These are phyloP conservation scores for Pseudococcus viburni DNA, from an alignment of 2,888 invertebrate species.

Conservation along the genomic window DNA sequence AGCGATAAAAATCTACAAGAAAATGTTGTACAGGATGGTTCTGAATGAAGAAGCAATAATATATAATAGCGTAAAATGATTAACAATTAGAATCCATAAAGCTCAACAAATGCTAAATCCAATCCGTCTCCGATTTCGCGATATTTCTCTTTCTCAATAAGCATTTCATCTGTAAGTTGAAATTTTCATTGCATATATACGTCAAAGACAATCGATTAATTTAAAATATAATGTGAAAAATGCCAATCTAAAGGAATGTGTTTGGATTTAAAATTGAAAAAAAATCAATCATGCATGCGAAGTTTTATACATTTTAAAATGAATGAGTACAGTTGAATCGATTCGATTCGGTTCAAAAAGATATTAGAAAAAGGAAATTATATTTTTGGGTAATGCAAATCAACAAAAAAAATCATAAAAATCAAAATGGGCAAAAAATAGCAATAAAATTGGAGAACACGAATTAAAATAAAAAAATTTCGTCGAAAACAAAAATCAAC, in stretches of 20 bases:
- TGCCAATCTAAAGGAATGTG: not conserved
- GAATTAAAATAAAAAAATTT: not conserved
- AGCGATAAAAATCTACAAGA: conserved; percentile 64
- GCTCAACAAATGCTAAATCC: conserved; percentile 96
- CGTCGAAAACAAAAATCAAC: not conserved
- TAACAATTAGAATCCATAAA: conserved; percentile 75
- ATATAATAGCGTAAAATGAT: conserved; percentile 59
- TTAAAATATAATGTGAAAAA: not conserved
- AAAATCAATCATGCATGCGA: conserved; percentile 11
- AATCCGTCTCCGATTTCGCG: conserved; percentile 99
- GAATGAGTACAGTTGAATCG: conserved; percentile 10
- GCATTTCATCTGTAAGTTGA: conserved; percentile 86
- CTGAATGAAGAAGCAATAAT: conserved; percentile 64
- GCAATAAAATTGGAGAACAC: not conserved
- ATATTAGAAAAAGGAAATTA: too few relatives aligned
- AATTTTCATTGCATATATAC: conserved; percentile 9
- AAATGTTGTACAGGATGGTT: conserved; percentile 65
- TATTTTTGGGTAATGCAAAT: too few relatives aligned
- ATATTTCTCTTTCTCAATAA: conserved; percentile 99
- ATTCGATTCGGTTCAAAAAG: not conserved
- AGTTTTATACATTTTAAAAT: conserved; percentile 9
- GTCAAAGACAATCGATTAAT: not conserved
- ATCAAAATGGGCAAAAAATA: not conserved
- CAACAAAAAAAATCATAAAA: not conserved
- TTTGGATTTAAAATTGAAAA: not conserved